Evolutionary conservation across 2,113 vertebrate genomes (phyloP).

Genomic region (Chaetodon trifascialis): DNA sequence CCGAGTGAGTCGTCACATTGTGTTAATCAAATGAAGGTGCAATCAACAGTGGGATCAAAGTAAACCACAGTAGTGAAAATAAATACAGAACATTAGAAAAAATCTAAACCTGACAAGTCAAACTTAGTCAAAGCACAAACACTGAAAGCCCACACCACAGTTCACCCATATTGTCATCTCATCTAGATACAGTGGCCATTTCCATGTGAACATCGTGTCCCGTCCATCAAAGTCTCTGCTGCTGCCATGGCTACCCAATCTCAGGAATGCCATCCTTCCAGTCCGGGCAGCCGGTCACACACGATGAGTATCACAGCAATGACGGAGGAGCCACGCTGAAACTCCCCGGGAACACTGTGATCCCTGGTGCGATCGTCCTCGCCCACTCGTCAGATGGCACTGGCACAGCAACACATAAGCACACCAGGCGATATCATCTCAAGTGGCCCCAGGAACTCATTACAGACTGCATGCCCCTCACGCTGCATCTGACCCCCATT

Average conservation of each 20-base stretch:
- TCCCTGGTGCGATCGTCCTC: conserved; percentile 14
- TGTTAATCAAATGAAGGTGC: conserved; percentile 32
- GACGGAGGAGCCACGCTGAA: neutral
- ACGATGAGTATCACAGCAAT: conserved; percentile 17
- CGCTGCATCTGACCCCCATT: conserved; percentile 20
- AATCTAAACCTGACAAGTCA: neutral
- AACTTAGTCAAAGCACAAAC: conserved; percentile 7
- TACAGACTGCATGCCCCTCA: neutral
- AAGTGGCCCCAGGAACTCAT: neutral
- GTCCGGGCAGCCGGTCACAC: conserved; percentile 34
- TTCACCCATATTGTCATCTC: neutral
- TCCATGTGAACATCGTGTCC: neutral
- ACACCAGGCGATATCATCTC: neutral
- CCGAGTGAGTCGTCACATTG: conserved; percentile 7
- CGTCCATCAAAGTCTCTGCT: conserved; percentile 3
- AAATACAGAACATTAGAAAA: conserved; percentile 40
- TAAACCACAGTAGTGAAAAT: conserved; percentile 44
- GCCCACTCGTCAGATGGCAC: conserved; percentile 18
- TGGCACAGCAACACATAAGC: neutral
- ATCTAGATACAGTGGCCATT: conserved; percentile 10
- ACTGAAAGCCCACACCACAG: conserved; percentile 25
- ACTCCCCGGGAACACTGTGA: conserved; percentile 32
- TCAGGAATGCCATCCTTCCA: conserved; percentile 73
- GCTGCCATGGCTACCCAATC: conserved; percentile 9
- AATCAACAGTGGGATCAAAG: conserved; percentile 6